phyloP scores from a whole-genome alignment of 2,797 vertebrate species.

The Dendrocincla fuliginosa region DNA sequence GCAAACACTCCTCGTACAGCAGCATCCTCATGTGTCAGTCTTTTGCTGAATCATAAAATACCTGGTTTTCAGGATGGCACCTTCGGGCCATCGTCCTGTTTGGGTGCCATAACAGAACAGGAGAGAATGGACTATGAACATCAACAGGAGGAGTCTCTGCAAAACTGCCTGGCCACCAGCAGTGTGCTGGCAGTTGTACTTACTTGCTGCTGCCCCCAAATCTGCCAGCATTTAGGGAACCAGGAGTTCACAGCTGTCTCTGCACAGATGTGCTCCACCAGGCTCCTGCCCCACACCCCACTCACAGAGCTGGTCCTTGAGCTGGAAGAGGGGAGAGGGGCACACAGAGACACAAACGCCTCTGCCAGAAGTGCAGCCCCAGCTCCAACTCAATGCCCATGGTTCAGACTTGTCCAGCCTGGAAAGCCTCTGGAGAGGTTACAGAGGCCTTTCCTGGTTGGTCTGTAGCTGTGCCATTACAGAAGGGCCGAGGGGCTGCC shows the following conservation, averaged over 20 bases:
- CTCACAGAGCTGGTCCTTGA: neutral
- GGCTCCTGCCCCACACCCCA: neutral
- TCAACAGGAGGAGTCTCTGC: neutral
- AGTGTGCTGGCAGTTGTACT: neutral
- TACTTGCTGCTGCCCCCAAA: neutral
- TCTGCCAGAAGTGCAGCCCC: neutral
- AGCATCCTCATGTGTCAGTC: neutral
- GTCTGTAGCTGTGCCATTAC: neutral
- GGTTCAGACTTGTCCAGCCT: neutral
- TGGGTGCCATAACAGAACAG: neutral
- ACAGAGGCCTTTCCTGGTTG: neutral
- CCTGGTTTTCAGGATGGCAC: neutral
- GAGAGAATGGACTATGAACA: neutral
- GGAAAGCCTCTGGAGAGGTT: neutral
- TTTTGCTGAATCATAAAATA: neutral
- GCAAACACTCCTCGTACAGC: neutral
- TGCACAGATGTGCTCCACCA: neutral
- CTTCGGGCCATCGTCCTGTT: neutral
- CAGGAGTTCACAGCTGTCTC: neutral
- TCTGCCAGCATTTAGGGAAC: neutral
- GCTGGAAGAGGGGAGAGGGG: neutral
- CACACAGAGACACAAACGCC: neutral
- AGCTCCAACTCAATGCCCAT: neutral
- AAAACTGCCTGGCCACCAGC: neutral
- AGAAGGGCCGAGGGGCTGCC: constrained; percentile 22